Evolutionary conservation across 2,888 invertebrate genomes (phyloP).

Genomic region (Ectropis crepuscularia): DNA sequence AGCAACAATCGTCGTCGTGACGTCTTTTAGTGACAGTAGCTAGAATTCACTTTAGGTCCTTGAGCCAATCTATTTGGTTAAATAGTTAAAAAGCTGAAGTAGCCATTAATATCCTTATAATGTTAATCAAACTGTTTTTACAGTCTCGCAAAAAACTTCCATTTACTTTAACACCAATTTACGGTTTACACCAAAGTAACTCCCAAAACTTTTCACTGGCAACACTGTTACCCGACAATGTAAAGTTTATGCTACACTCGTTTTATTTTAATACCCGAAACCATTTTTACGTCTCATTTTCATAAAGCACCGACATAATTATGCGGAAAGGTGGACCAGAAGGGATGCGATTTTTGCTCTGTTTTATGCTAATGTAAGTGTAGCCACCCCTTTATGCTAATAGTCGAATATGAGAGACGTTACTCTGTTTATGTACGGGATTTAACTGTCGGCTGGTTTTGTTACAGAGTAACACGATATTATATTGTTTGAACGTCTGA

Average conservation of each 20-base stretch:
- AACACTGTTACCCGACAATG: slow-evolving; percentile 33
- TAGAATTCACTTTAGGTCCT: too few species aligned
- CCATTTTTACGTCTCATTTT: slow-evolving; percentile 71
- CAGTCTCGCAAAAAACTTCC: too few species aligned
- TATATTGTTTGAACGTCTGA: too few species aligned
- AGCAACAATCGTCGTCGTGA: too few species aligned
- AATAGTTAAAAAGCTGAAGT: too few species aligned
- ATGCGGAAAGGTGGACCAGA: slow-evolving; percentile 59
- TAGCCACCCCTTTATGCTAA: slow-evolving; percentile 68
- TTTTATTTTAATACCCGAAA: slow-evolving; percentile 57
- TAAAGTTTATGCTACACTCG: slow-evolving; percentile 49
- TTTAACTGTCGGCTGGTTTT: slow-evolving; percentile 1
- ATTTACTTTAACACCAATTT: too few species aligned
- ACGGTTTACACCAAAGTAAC: not conserved
- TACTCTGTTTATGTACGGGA: slow-evolving; percentile 42
- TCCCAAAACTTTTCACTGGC: slow-evolving; percentile 18
- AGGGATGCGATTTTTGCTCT: slow-evolving; percentile 68
- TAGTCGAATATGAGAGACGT: slow-evolving; percentile 60
- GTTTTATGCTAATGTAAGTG: slow-evolving; percentile 71
- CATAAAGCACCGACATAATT: slow-evolving; percentile 72
- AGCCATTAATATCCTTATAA: too few species aligned
- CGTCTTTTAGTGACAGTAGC: too few species aligned
- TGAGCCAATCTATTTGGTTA: too few species aligned
- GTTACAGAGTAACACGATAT: too few species aligned
- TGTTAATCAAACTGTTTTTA: too few species aligned